phyloP scores from a whole-genome alignment of 2,797 vertebrate genomes.

The Gallinago solitaria region DNA sequence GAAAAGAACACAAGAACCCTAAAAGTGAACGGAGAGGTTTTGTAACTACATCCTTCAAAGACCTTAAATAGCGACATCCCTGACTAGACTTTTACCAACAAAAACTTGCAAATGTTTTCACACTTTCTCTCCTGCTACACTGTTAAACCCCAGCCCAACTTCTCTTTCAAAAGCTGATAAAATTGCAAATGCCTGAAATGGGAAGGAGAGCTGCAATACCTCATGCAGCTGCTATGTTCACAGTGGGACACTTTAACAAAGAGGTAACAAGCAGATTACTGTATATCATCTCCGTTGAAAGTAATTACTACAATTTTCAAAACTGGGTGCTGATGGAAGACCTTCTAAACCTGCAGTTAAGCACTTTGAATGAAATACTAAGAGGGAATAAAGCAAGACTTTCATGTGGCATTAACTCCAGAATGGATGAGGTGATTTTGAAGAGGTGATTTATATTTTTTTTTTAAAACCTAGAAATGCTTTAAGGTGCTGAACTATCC shows the following conservation, averaged over 20 bases:
- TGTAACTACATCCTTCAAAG: not conserved
- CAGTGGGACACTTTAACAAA: not conserved
- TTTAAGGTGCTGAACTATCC: not conserved
- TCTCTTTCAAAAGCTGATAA: not conserved
- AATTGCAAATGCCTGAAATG: not conserved
- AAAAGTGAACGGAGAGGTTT: not conserved
- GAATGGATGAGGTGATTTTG: not conserved
- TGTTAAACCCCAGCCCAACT: not conserved
- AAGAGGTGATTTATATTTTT: not conserved
- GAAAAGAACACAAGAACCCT: not conserved
- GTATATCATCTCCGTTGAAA: not conserved
- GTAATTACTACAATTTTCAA: conserved; percentile 10
- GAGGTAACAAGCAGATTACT: not conserved
- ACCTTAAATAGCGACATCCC: not conserved
- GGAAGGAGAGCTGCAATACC: not conserved
- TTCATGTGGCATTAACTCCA: not conserved
- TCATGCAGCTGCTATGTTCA: not conserved
- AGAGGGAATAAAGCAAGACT: not conserved
- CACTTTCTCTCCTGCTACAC: not conserved
- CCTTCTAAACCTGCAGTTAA: not conserved
- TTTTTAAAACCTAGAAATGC: not conserved
- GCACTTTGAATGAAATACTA: not conserved
- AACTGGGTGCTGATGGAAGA: not conserved
- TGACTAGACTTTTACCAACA: not conserved
- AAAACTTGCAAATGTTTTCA: not conserved